These are phyloP conservation scores for Aphidoletes aphidimyza DNA, from an alignment of 2,888 invertebrate genomes.

Conservation along the genomic window DNA sequence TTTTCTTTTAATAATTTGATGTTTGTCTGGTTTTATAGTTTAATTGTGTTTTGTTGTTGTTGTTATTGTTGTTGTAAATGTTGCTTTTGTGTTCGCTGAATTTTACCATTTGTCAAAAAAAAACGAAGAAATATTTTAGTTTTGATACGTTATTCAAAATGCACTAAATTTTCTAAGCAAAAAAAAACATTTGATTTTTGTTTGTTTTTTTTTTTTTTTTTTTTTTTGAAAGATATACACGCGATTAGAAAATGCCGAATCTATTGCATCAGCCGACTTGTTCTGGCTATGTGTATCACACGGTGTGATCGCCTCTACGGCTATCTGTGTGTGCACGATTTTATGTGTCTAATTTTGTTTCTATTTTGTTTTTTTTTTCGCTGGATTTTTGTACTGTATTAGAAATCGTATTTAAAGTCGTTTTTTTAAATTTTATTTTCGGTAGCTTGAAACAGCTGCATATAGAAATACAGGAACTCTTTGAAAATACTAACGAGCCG, in stretches of 20 bases:
- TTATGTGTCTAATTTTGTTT: neutral
- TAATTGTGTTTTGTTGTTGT: no score
- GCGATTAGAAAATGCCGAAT: neutral
- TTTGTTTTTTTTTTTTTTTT: neutral
- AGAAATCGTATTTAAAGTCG: no score
- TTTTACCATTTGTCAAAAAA: conserved; percentile 25
- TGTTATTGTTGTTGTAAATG: neutral
- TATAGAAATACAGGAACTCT: conserved; percentile 1
- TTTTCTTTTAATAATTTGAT: neutral
- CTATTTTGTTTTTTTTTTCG: no score
- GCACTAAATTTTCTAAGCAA: neutral
- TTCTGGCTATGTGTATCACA: no score
- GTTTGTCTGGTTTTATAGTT: no score
- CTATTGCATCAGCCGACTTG: neutral
- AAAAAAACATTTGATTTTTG: neutral
- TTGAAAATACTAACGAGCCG: neutral
- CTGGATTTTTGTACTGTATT: conserved; percentile 30
- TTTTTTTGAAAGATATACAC: neutral
- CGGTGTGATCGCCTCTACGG: no score
- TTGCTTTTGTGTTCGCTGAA: neutral
- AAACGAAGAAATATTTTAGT: no score
- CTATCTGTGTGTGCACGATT: no score
- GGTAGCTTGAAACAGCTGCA: neutral
- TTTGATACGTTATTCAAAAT: neutral
- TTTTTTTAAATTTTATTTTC: neutral